Evolutionary conservation across 2,888 invertebrate genomes (phyloP), one percentile per base, ranked within the genome.

Genomic region (Andrena haemorrhoa): DNA sequence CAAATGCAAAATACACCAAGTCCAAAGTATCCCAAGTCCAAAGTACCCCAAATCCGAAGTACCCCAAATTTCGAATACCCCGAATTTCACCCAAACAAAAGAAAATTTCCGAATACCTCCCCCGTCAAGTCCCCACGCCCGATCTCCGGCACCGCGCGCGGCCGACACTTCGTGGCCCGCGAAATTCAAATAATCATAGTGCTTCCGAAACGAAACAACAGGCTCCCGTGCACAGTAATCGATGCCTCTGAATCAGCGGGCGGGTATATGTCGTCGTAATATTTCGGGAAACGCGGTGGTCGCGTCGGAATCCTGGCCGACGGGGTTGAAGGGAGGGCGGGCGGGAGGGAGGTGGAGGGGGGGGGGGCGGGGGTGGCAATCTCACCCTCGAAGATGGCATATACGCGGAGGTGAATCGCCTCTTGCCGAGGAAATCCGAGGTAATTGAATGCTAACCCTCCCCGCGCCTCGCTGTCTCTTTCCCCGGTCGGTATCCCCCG

Each of bases 361-460:
- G 2, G 16, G 49, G 2, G 20, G 20, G 73, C 77, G 79, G 69
- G 61, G 75, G 79, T 79, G 86, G 91, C 91, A 92, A 92, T 92
- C 90, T 92, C 90, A 87, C 85, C 83, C 82, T 83, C 86, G 89
- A 90, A 88, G 90, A 90, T 90, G 91, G 87, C 91, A 89, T 89
- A 89, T 90, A 90, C 89, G 89, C 80, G 73, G 88, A 90, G 88
- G 91, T 89, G 91, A 92, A 92, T 93, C 92, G 91, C 88, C 90
- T 91, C 90, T 92, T 92, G 86, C 89, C 88, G 89, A 91, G 90
- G 85, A 93, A 93, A 93, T 93, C 93, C 92, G 88, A 92, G 93
- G 93, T 93, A 93, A 93, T 93, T 93, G 93, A 93, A 93, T 92
- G 89, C 89, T 91, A 88, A 87, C 86, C 90, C 88, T 89, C 89